Percentiles rank a stretch among this genome's conserved stretches.
Conservation (phyloP, 2,113 vertebrate genomes). For the Neopipo cinnamomea region DNA sequence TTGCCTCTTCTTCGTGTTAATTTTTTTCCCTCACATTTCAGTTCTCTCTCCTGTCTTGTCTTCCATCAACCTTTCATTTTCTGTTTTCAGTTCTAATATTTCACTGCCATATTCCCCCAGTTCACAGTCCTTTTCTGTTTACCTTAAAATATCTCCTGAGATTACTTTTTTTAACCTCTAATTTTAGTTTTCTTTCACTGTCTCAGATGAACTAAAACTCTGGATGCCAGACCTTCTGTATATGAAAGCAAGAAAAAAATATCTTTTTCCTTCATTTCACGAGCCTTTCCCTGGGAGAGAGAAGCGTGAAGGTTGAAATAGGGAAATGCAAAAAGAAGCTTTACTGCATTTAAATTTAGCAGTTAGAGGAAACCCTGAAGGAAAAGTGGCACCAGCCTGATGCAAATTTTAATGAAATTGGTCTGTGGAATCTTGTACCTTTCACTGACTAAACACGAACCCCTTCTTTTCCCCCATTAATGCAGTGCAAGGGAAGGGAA, state of each 20-base stretch:
- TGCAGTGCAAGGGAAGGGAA: neutral
- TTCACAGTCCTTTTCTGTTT: neutral
- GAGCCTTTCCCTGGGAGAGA: neutral
- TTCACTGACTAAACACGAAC: neutral
- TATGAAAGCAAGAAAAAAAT: neutral
- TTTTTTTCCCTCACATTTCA: neutral
- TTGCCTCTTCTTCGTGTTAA: neutral
- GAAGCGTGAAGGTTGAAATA: neutral
- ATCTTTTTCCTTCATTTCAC: neutral
- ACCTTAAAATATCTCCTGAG: neutral
- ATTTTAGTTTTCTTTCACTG: neutral
- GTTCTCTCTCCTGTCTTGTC: neutral
- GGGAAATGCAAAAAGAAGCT: neutral
- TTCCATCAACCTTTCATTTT: neutral
- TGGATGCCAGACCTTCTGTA: neutral
- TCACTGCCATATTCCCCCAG: neutral
- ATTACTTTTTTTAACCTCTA: neutral
- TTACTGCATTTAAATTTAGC: neutral
- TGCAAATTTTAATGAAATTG: neutral
- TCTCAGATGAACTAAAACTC: neutral
- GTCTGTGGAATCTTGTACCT: neutral
- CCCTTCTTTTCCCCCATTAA: neutral
- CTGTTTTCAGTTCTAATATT: neutral
- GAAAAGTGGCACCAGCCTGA: neutral
- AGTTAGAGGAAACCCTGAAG: neutral